Evolutionary conservation across 2,797 vertebrate species (phyloP), one percentile per base, ranked within the genome.

Genomic region (Pantherophis vulpinus): DNA sequence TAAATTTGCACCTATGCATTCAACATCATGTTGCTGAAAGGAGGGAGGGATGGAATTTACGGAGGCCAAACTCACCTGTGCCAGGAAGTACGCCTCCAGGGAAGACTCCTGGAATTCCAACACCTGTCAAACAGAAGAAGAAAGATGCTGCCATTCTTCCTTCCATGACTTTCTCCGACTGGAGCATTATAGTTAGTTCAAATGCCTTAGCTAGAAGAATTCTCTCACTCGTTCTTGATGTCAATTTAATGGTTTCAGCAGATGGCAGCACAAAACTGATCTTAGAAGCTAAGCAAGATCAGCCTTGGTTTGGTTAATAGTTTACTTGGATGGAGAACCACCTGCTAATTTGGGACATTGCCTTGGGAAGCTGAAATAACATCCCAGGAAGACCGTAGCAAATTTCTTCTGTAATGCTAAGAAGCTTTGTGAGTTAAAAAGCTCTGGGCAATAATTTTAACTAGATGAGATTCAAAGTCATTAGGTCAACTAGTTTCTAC

Each of bases 81-180:
- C 98, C 99, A 11, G 99, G 98, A 54, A 99, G 97, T 87, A 99
- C 95, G 0, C 99, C 99, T 0, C 98, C 99, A 11, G 99, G 99
- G 93, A 98, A 99, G 74, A 98, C 98, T 94, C 99, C 99, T 92
- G 99, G 99, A 47, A 99, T 98, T 37, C 99, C 99, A 93, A 99
- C 98, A 95, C 99, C 99, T 99, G 97, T 8, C 92, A 3, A 27
- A 83, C 89, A 94, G 58, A 94, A 94, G 87, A 90, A 90, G 89
- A 9, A 6, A 27, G 74, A 0, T 0, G n/a, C 86, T 12, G 0
- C 9, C 55, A 5, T 89, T 94, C 91, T 59, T 0, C 86, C 37
- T n/a, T 70, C 23, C 29, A 10, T 11, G 23, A 25, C 66, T 8
- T 11, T 83, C 37, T 47, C 37, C 20, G 9, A 79, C 37, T 83